Evolutionary conservation across 2,888 invertebrate genomes (phyloP).

Genomic region (Perizoma affinitatum): DNA sequence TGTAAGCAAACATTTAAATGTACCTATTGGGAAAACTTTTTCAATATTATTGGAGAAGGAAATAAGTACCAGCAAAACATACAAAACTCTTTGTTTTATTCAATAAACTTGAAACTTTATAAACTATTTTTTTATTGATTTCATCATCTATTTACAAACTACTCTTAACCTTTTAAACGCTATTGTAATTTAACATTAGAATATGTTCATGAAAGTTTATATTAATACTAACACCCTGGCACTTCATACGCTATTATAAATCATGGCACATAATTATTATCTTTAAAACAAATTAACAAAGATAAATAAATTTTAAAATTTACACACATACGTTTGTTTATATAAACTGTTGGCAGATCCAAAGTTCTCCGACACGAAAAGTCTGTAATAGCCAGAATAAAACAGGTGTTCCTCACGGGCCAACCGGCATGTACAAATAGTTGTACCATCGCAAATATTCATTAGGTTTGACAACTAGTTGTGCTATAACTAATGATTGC

Average conservation of each 20-base stretch:
- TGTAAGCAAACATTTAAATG: neutral
- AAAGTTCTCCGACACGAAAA: too few species aligned
- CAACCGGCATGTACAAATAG: too few species aligned
- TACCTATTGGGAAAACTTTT: neutral
- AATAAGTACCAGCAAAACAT: conserved; percentile 11
- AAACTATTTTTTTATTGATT: conserved; percentile 54
- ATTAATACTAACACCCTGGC: conserved; percentile 6
- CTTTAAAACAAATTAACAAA: neutral
- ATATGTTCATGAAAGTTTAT: conserved; percentile 2
- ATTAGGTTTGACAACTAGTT: too few species aligned
- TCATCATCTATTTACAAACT: conserved; percentile 44
- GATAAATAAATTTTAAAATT: too few species aligned
- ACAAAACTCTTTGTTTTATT: conserved; percentile 60
- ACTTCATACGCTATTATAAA: neutral
- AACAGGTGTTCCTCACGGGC: too few species aligned
- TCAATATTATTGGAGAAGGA: neutral
- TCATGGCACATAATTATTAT: conserved; percentile 6
- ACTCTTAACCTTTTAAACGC: conserved; percentile 38
- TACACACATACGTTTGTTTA: too few species aligned
- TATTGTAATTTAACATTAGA: conserved; percentile 37
- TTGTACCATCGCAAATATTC: too few species aligned
- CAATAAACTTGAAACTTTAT: conserved; percentile 59
- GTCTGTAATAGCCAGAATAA: too few species aligned
- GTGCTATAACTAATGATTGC: too few species aligned
- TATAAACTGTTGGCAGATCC: too few species aligned